Conservation (phyloP, 2,113 vertebrate genomes). For the Girardinichthys multiradiatus region DNA sequence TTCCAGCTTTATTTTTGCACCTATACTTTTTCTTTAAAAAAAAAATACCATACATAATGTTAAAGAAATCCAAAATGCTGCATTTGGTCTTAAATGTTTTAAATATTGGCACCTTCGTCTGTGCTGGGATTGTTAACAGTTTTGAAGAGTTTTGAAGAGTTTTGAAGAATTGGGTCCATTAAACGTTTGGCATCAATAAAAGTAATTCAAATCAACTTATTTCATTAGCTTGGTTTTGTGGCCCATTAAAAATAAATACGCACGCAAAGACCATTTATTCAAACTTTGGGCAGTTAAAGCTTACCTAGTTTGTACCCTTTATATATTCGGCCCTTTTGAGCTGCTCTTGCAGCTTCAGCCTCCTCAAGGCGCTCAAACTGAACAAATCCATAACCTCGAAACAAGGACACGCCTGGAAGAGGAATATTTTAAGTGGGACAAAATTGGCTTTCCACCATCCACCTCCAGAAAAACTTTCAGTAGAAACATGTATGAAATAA, state of each 20-base stretch:
- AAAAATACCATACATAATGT: too few relatives aligned
- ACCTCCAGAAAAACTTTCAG: background rate
- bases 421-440: slow-evolving; percentile 78
- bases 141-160: background rate
- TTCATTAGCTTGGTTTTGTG: background rate
- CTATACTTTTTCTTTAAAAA: too few relatives aligned
- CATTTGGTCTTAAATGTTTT: slow-evolving; percentile 9
- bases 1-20: too few relatives aligned
- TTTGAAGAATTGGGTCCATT: background rate
- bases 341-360: slow-evolving; percentile 88
- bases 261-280: slow-evolving; percentile 37
- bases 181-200: background rate
- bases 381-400: slow-evolving; percentile 90
- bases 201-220: background rate
- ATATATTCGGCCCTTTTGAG: slow-evolving; percentile 89
- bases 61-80: background rate
- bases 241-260: background rate
- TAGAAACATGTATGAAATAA: slow-evolving; percentile 1
- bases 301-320: slow-evolving; percentile 93
- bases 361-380: slow-evolving; percentile 89
- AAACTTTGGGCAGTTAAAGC: slow-evolving; percentile 55
- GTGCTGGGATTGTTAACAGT: background rate
- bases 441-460: slow-evolving; percentile 11
- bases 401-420: slow-evolving; percentile 89
- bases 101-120: background rate